Evolutionary conservation across 2,888 invertebrate genomes (phyloP), one percentile per base, ranked within the genome.

Genomic region (Drymonia ruficornis): DNA sequence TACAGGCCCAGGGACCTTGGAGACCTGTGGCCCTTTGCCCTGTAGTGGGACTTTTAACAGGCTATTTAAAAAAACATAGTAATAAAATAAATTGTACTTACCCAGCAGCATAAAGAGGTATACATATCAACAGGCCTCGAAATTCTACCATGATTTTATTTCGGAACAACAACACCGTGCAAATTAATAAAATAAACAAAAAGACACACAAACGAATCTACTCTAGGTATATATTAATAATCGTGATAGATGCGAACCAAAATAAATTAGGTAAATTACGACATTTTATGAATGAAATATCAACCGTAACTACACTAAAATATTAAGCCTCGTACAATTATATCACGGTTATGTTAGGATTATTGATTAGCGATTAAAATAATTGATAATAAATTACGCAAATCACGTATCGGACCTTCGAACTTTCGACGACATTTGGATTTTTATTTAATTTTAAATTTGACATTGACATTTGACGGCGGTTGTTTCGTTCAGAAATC

Each of bases 21-120:
- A n/a, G n/a, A n/a, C n/a, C n/a, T n/a, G n/a, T n/a, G n/a, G n/a
- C n/a, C n/a, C n/a, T n/a, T n/a, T n/a, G n/a, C n/a, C n/a, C n/a
- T n/a, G n/a, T n/a, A n/a, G n/a, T n/a, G n/a, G n/a, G n/a, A n/a
- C n/a, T n/a, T n/a, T n/a, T 28, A 28, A 5, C 28, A 28, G 5
- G 28, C 3, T 31, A 11, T 12, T 36, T 34, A 34, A 34, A 18
- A 55, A 53, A 50, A 44, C 23, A 38, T n/a, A n/a, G n/a, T n/a
- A n/a, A n/a, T n/a, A n/a, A n/a, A 23, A 18, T 36, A 6, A 44
- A 44, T 58, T 34, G 43, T 13, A 86, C 89, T 89, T 82, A 89
- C 89, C 69, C 80, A 62, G 67, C 40, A 0, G 63, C 63, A 56
- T 89, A 88, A 12, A 87, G 55, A 65, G 80, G 81, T 67, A 85